phyloP scores from a whole-genome alignment of 2,888 invertebrate genomes.

The Zelleria hepariella region DNA sequence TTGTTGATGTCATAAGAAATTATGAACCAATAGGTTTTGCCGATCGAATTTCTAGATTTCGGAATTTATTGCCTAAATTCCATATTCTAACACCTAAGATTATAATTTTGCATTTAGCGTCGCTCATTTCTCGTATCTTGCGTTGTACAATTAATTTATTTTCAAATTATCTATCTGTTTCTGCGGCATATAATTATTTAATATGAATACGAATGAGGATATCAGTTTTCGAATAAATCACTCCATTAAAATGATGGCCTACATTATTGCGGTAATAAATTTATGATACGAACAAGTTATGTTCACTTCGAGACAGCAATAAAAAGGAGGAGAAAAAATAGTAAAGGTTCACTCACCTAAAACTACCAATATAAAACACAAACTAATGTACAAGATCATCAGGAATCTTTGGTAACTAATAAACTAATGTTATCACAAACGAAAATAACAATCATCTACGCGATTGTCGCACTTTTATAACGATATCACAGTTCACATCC shows the following conservation, averaged over 20 bases:
- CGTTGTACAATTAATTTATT: neutral
- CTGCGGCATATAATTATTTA: neutral
- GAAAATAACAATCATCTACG: conserved; percentile 64
- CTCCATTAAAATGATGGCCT: neutral
- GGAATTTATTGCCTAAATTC: neutral
- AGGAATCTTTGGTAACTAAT: conserved; percentile 72
- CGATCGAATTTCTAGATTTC: neutral
- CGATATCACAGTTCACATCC: conserved; percentile 68
- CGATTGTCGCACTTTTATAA: conserved; percentile 52
- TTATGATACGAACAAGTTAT: neutral
- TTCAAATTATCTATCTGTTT: neutral
- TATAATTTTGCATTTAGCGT: neutral
- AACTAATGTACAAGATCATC: conserved; percentile 71
- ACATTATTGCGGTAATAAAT: conserved; percentile 4
- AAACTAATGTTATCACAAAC: conserved; percentile 67
- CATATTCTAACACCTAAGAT: neutral
- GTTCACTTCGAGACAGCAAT: neutral
- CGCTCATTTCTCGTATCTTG: neutral
- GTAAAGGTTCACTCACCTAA: conserved; percentile 53
- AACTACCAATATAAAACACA: conserved; percentile 72
- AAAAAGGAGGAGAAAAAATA: neutral
- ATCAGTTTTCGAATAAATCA: conserved; percentile 5
- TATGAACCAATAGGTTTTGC: neutral
- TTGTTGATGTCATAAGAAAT: neutral
- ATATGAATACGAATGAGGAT: conserved; percentile 3